A percentile compares a stretch with the other conserved stretches of the same genome.
phyloP scores from a whole-genome alignment of 2,888 invertebrate genomes.

The Leptura quadrifasciata region DNA sequence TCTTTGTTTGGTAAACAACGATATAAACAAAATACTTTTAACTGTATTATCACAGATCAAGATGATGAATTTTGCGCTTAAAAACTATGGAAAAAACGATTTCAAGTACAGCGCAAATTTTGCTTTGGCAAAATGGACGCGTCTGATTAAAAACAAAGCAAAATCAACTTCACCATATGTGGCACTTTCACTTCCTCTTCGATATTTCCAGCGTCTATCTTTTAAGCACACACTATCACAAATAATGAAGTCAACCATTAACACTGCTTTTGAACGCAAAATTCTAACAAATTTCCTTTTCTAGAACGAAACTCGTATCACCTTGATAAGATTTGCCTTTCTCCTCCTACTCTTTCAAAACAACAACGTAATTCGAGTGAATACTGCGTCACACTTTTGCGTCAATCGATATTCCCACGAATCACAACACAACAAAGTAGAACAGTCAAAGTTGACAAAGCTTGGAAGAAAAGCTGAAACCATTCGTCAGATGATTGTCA shows the following conservation, averaged over 20 bases:
- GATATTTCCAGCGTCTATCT: slow-evolving; percentile 46
- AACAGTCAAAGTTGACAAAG: not conserved
- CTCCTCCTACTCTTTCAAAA: slow-evolving; percentile 37
- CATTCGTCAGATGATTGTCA: no score
- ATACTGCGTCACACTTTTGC: slow-evolving; percentile 33
- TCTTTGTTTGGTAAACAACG: slow-evolving; percentile 49
- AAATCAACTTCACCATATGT: slow-evolving; percentile 64
- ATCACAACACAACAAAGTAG: slow-evolving; percentile 14
- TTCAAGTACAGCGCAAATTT: slow-evolving; percentile 64
- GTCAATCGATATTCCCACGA: slow-evolving; percentile 39
- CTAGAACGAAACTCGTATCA: slow-evolving; percentile 47
- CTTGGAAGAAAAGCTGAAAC: no score
- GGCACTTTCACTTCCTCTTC: slow-evolving; percentile 51
- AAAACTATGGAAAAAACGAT: slow-evolving; percentile 60
- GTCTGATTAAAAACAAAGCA: slow-evolving; percentile 69
- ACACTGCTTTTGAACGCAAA: slow-evolving; percentile 68
- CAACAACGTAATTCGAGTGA: slow-evolving; percentile 2
- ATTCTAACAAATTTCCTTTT: slow-evolving; percentile 61
- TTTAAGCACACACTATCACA: slow-evolving; percentile 55
- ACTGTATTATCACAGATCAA: slow-evolving; percentile 69
- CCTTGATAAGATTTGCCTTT: slow-evolving; percentile 43
- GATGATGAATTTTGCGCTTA: slow-evolving; percentile 69
- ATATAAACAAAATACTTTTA: slow-evolving; percentile 41
- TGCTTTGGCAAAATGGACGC: slow-evolving; percentile 73
- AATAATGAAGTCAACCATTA: slow-evolving; percentile 57